Evolutionary conservation across 2,888 invertebrate species (phyloP), one percentile per base, ranked within the genome.

Genomic region (Barypeithes pellucidus): DNA sequence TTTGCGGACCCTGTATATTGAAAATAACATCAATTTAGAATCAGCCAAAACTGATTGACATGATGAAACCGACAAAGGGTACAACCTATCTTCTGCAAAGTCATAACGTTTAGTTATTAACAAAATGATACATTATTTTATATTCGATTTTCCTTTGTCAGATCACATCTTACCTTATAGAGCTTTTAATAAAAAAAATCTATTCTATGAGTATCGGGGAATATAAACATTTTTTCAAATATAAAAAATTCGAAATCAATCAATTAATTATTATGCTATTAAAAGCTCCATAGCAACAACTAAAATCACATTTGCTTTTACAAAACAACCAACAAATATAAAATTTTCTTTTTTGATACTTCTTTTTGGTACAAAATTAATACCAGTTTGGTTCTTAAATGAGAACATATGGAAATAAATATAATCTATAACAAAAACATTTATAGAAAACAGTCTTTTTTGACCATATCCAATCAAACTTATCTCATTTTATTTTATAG

Each of bases 391-490:
- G 61, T 61, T 54, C 54, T 66, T 24, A 59, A 45, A 39, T 59
- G 39, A 59, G 45, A 67, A 67, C 59, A 67, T 45, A 59, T 65
- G 16, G 29, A 41, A 66, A 22, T 41, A 66, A 54, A 39, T 57
- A 67, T 67, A 67, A 41, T 52, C 54, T 52, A 52, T 16, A 61
- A 62, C 59, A 67, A 69, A 75, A 57, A 57, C 54, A 57, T 72
- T 71, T 67, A 60, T 67, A 65, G 59, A 74, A 50, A 72, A 72
- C 72, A 74, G 69, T 74, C 69, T 74, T 67, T 67, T 70, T 68
- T 68, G 73, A 68, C 68, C 63, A 36, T 47, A 52, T 50, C 29
- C 50, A 50, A n/a, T 45, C 29, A 41, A 29, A 29, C 3, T 54
- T 22, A 66, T 39, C 39, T 29, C 39, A 39, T n/a, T 52, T n/a